Percentiles rank a stretch among this genome's conserved stretches.
These are phyloP conservation scores for Sebastes schlegelii DNA, from an alignment of 2,113 vertebrate species.

Conservation along the genomic window DNA sequence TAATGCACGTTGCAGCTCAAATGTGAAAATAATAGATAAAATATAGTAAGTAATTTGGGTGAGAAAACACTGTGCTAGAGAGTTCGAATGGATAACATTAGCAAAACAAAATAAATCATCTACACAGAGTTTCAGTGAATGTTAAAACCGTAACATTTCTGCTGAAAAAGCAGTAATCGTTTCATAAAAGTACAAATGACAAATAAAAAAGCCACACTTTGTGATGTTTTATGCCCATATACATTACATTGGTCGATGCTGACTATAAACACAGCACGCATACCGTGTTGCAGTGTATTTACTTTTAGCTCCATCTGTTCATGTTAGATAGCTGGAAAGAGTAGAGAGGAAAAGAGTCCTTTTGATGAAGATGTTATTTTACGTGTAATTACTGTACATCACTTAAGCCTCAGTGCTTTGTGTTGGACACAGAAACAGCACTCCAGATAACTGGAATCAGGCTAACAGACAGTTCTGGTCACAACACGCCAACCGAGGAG, in stretches of 20 bases:
- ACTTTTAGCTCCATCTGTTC: slow-evolving; percentile 23
- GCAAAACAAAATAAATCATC: background rate
- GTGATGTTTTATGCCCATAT: background rate
- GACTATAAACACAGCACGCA: background rate
- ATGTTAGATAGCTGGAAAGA: slow-evolving; percentile 22
- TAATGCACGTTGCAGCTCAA: background rate
- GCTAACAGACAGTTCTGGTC: background rate
- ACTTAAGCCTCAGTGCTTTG: background rate
- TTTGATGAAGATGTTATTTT: slow-evolving; percentile 17
- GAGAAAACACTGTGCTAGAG: background rate
- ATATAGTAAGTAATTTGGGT: background rate
- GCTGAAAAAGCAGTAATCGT: background rate
- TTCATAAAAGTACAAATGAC: background rate
- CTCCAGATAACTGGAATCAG: background rate
- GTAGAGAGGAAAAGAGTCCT: background rate
- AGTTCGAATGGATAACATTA: background rate
- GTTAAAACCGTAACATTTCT: background rate
- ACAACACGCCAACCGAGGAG: background rate
- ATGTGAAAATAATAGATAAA: background rate
- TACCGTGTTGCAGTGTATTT: slow-evolving; percentile 3
- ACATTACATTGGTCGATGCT: background rate
- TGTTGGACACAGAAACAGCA: background rate
- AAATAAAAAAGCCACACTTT: background rate
- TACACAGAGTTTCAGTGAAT: background rate
- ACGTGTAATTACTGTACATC: slow-evolving; percentile 5